Base-by-base conservation (phyloP, 2,113 vertebrate genomes). In the Holacanthus passer region DNA sequence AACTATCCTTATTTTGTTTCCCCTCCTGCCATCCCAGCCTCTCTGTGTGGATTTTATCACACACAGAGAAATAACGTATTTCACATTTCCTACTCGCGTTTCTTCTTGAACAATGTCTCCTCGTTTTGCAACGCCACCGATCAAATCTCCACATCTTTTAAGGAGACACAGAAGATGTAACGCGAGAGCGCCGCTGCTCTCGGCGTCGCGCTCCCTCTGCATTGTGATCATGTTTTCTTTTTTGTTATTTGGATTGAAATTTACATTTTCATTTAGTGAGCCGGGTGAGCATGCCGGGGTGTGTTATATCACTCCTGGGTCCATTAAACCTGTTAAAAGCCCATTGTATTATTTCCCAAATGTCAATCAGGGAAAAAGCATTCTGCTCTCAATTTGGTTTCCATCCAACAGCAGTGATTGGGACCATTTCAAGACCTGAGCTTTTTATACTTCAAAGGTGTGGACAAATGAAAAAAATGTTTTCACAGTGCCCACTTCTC, bases 241-340 rank as follows among this genome's bases (percentile, higher is more conserved):
- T 72, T 86, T 45, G 73, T 83, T 79, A 47, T 67, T 67, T 29
- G 66, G 62, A 72, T 32, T 55, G 52, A 79, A 82, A 90, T 89
- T 86, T 81, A 81, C 83, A 91, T 87, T 85, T 87, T 82, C 56
- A 79, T 91, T 85, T 69, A 75, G 48, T 37, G 78, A 73, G 27
- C 48, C 1, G 48, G 52, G 47, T 8, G 64, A 79, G 73, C 22
- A 19, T 47, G 39, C 82, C 8, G 67, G 79, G 68, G 71, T 73
- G 71, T 73, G 73, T 83, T 83, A 60, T 79, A 75, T 71, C 84
- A 75, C 90, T 86, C 89, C 6, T 9, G 86, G 86, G 80, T 86
- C 82, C 81, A 86, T 90, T 90, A 89, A 91, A 91, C 50, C 75
- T 63, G 63, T 88, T 85, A 87, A 92, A 89, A 87, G 73, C 73